phyloP scores from a whole-genome alignment of 2,113 vertebrate species.

The Alethe castanea region DNA sequence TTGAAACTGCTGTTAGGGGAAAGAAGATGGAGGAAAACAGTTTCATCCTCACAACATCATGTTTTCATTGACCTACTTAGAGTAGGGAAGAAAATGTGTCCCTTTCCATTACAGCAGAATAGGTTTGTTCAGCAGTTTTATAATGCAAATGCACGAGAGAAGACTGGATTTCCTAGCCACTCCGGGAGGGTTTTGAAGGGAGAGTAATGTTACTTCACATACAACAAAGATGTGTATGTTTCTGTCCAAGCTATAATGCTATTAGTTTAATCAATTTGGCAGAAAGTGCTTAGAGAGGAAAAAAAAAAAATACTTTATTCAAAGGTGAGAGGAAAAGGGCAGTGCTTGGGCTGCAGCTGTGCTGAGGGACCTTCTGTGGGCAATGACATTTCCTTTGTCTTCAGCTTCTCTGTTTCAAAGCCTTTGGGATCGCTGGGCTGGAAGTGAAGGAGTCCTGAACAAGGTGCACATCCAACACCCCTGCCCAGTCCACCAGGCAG shows the following conservation, averaged over 20 bases:
- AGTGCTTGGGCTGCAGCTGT: not conserved
- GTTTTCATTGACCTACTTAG: conserved; percentile 67
- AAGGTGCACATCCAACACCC: not conserved
- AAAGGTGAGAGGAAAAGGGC: not conserved
- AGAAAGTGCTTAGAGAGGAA: not conserved
- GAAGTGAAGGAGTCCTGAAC: not conserved
- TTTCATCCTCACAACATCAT: conserved; percentile 34
- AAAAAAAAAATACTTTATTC: not conserved
- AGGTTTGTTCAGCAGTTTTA: conserved; percentile 50
- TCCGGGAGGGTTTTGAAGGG: not conserved
- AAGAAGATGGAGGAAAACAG: not conserved
- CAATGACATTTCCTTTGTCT: not conserved
- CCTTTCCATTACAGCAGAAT: conserved; percentile 13
- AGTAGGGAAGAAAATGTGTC: conserved; percentile 10
- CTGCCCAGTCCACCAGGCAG: accelerated
- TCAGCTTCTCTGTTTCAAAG: not conserved
- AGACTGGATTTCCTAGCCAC: not conserved
- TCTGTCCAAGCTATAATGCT: not conserved
- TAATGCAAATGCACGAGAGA: not conserved
- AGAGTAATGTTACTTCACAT: not conserved
- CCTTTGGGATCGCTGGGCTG: accelerated
- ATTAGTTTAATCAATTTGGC: not conserved
- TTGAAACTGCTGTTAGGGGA: conserved; percentile 7
- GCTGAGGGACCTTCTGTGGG: not conserved
- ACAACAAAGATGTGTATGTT: not conserved